phyloP scores from a whole-genome alignment of 2,888 invertebrate genomes.

The Tetragnatha montana region DNA sequence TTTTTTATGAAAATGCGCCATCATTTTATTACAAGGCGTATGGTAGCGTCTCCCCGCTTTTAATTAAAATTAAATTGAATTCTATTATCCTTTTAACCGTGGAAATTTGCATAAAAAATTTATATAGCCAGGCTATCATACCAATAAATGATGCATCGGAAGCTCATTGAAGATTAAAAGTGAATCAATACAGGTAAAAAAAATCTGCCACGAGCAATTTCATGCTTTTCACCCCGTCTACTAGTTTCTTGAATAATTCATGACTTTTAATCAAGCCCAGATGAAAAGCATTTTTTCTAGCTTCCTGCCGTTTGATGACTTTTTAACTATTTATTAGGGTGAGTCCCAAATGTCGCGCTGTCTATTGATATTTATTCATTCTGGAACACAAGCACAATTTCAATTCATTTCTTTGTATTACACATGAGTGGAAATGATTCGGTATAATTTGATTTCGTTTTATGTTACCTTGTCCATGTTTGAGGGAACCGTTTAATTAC shows the following conservation, averaged over 20 bases:
- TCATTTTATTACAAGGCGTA: background rate
- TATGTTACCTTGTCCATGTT: background rate
- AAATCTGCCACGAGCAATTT: slow-evolving; percentile 33
- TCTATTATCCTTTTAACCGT: slow-evolving; percentile 16
- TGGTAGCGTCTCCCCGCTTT: slow-evolving; percentile 17
- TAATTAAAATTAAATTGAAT: slow-evolving; percentile 60
- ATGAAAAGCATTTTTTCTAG: slow-evolving; percentile 31
- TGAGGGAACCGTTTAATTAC: background rate
- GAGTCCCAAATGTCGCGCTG: slow-evolving; percentile 3
- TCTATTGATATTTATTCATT: slow-evolving; percentile 25
- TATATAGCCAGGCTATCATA: slow-evolving; percentile 9
- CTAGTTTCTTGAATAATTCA: slow-evolving; percentile 51
- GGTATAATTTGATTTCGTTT: background rate
- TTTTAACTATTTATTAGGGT: slow-evolving; percentile 50
- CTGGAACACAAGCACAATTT: slow-evolving; percentile 19
- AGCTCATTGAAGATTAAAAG: slow-evolving; percentile 52
- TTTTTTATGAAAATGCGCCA: background rate
- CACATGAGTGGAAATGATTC: background rate
- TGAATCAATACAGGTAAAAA: slow-evolving; percentile 41
- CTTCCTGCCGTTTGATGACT: slow-evolving; percentile 33
- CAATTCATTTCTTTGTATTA: slow-evolving; percentile 16
- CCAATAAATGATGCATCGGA: slow-evolving; percentile 43
- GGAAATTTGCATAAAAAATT: slow-evolving; percentile 55
- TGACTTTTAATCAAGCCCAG: slow-evolving; percentile 57
- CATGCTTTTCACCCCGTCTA: slow-evolving; percentile 34